These are phyloP conservation scores for Platycnemis pennipes DNA, from an alignment of 2,888 invertebrate species.

Conservation along the genomic window DNA sequence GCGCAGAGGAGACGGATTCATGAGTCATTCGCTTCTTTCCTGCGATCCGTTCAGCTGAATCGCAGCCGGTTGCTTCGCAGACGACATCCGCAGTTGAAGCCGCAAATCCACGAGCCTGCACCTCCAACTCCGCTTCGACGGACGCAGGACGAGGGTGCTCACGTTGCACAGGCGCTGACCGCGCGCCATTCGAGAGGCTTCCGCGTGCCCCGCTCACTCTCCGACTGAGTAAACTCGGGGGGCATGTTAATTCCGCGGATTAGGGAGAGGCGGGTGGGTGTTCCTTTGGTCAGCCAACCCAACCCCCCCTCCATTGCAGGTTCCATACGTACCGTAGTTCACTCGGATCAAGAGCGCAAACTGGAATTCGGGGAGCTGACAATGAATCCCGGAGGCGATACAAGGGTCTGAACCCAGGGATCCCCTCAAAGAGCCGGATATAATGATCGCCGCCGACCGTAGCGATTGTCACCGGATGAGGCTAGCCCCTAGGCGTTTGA, in stretches of 20 bases:
- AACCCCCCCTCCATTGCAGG: background rate
- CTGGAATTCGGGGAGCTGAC: background rate
- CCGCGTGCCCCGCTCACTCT: background rate
- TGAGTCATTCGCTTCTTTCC: too few relatives aligned
- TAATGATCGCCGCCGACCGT: background rate
- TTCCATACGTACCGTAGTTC: slow-evolving; percentile 3
- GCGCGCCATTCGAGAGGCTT: background rate
- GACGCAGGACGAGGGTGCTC: too few relatives aligned
- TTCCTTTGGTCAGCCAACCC: background rate
- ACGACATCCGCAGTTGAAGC: too few relatives aligned
- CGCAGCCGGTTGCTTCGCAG: too few relatives aligned
- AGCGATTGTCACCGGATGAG: background rate
- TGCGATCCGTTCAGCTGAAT: too few relatives aligned
- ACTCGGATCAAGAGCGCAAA: background rate
- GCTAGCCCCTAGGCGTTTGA: background rate
- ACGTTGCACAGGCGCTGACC: too few relatives aligned
- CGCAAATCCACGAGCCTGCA: too few relatives aligned
- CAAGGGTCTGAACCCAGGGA: background rate
- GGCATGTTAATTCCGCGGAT: background rate
- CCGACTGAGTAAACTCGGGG: background rate
- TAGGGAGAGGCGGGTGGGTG: background rate
- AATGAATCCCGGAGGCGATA: too few relatives aligned
- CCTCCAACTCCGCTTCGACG: too few relatives aligned
- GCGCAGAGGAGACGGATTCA: too few relatives aligned
- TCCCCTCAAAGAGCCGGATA: background rate